These are phyloP conservation scores for Climacteris rufus DNA, from an alignment of 2,113 vertebrate genomes.

Conservation along the genomic window DNA sequence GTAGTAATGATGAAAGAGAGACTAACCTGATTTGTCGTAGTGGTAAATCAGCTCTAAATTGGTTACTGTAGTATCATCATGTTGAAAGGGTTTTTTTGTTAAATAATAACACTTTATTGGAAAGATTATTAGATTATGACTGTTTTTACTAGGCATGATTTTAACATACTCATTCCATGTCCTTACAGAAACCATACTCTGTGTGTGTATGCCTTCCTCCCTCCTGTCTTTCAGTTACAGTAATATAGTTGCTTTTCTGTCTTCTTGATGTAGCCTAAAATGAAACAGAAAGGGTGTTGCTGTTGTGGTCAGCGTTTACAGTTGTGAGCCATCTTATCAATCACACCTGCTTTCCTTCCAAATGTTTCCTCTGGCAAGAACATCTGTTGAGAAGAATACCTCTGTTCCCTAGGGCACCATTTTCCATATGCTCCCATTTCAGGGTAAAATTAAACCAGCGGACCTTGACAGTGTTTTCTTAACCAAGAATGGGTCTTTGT, in stretches of 20 bases:
- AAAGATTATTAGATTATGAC: background rate
- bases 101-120: background rate
- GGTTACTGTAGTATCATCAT: background rate
- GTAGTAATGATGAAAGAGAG: background rate
- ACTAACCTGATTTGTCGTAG: background rate
- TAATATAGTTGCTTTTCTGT: background rate
- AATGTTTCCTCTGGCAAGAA: background rate
- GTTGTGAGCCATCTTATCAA: background rate
- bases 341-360: conserved; percentile 22
- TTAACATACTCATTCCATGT: too few species aligned
- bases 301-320: background rate
- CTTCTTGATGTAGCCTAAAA: background rate
- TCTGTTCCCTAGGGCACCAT: background rate
- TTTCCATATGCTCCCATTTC: background rate
- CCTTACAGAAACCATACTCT: too few species aligned
- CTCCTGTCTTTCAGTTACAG: background rate
- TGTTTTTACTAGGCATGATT: background rate
- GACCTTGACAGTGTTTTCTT: conserved; percentile 11
- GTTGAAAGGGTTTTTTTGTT: background rate
- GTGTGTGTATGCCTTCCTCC: background rate
- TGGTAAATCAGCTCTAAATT: background rate
- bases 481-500: background rate
- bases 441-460: conserved; percentile 3
- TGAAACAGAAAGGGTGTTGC: background rate
- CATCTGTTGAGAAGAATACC: conserved; percentile 24